phyloP scores from a whole-genome alignment of 2,797 vertebrate species.

The Kryptolebias ocellatus region DNA sequence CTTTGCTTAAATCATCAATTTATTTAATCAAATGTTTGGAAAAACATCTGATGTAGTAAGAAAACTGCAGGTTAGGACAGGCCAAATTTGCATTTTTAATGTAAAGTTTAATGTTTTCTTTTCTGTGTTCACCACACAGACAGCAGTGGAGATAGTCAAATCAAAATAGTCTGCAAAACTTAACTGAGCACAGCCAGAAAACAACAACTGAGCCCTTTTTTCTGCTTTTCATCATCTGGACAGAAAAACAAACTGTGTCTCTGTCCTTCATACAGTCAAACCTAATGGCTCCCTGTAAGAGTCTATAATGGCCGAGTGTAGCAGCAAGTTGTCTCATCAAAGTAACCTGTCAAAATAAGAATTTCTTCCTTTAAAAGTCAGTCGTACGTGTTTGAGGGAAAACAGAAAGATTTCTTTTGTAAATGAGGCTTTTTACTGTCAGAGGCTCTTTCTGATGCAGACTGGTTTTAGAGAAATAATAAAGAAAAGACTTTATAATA shows the following conservation, averaged over 20 bases:
- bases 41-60: background rate
- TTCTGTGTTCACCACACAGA: background rate
- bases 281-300: background rate
- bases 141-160: background rate
- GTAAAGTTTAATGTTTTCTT: slow-evolving; percentile 10
- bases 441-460: slow-evolving; percentile 13
- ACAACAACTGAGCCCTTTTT: slow-evolving; percentile 8
- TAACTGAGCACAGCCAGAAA: slow-evolving; percentile 8
- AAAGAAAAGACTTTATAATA: slow-evolving; percentile 12
- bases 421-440: slow-evolving; percentile 5
- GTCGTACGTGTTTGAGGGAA: background rate
- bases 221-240: background rate
- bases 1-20: background rate
- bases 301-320: background rate
- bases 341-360: background rate
- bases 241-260: background rate
- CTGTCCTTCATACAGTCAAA: background rate
- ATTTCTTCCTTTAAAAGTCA: background rate
- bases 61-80: background rate
- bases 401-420: slow-evolving; percentile 12
- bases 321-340: background rate
- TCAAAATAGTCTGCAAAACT: slow-evolving; percentile 2
- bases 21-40: background rate
- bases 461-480: background rate
- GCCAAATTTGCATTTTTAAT: background rate